Conservation (phyloP, 2,113 vertebrate species). For the Chitala chitala region DNA sequence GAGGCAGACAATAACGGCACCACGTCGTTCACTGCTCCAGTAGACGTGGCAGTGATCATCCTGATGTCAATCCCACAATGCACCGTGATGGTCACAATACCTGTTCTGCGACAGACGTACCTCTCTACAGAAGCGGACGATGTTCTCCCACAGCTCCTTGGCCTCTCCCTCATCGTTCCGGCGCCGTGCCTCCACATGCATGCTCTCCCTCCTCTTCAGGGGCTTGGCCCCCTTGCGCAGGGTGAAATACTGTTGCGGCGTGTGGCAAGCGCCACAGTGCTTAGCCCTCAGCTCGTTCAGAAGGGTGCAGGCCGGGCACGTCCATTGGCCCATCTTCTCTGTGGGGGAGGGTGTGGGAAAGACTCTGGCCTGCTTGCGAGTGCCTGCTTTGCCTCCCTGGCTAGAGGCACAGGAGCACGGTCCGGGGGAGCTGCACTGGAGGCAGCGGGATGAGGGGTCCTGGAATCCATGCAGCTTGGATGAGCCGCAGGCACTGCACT, state of each 20-base stretch:
- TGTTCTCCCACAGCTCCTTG: slow-evolving; percentile 94
- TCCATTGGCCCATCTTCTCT: slow-evolving; percentile 72
- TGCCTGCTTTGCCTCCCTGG: slow-evolving; percentile 19
- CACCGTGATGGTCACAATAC: background rate
- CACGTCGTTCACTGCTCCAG: too few species aligned
- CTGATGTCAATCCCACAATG: background rate
- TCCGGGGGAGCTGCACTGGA: slow-evolving; percentile 56
- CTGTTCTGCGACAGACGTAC: slow-evolving; percentile 49
- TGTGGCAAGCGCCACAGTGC: slow-evolving; percentile 89
- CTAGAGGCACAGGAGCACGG: slow-evolving; percentile 48
- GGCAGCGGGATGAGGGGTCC: slow-evolving; percentile 66
- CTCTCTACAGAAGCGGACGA: slow-evolving; percentile 91
- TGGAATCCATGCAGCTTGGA: slow-evolving; percentile 95
- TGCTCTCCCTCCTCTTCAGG: slow-evolving; percentile 83
- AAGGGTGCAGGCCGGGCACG: slow-evolving; percentile 88
- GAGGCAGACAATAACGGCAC: background rate
- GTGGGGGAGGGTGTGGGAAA: slow-evolving; percentile 38
- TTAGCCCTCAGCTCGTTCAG: slow-evolving; percentile 79
- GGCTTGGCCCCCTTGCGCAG: slow-evolving; percentile 71
- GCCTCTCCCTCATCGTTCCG: slow-evolving; percentile 91
- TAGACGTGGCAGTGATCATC: background rate
- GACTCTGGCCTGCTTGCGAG: slow-evolving; percentile 62
- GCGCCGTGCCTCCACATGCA: slow-evolving; percentile 85
- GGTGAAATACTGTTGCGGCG: slow-evolving; percentile 78
- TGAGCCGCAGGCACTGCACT: slow-evolving; percentile 82